Percentiles rank a stretch among this genome's conserved stretches.
phyloP scores from a whole-genome alignment of 2,113 vertebrate species.

The Embiotoca jacksoni region DNA sequence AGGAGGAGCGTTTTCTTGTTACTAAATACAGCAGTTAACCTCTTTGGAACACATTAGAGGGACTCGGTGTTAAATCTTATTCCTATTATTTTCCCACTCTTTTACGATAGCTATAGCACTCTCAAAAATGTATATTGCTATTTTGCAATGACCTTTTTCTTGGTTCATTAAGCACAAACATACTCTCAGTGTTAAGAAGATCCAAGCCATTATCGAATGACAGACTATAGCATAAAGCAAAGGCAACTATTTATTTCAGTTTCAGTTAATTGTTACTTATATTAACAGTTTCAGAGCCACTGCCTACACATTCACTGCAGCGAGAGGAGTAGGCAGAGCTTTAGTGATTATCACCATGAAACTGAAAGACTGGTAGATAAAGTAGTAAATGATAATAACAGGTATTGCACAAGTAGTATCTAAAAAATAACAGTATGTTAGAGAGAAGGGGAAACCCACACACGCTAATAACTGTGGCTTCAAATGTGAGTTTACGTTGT shows the following conservation, averaged over 20 bases:
- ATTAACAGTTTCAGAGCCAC: slow-evolving; percentile 36
- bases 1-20: slow-evolving; percentile 76
- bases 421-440: slow-evolving; percentile 28
- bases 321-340: neutral
- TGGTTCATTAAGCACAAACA: slow-evolving; percentile 81
- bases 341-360: slow-evolving; percentile 7
- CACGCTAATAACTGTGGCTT: slow-evolving; percentile 24
- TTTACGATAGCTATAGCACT: slow-evolving; percentile 76
- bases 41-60: slow-evolving; percentile 77
- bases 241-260: slow-evolving; percentile 52
- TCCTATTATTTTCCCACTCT: slow-evolving; percentile 77
- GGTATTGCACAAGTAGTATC: neutral
- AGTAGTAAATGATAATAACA: neutral
- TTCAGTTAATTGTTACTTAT: slow-evolving; percentile 62
- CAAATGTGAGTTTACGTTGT: slow-evolving; percentile 25
- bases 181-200: slow-evolving; percentile 59
- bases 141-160: slow-evolving; percentile 78
- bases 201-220: slow-evolving; percentile 63
- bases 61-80: slow-evolving; percentile 80
- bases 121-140: slow-evolving; percentile 72
- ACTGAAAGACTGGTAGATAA: neutral
- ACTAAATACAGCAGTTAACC: slow-evolving; percentile 83
- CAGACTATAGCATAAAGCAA: slow-evolving; percentile 69
- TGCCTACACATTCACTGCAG: slow-evolving; percentile 9
- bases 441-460: slow-evolving; percentile 32